Base-by-base conservation (phyloP, 2,888 invertebrate species). In the Sussaba pulchella region DNA sequence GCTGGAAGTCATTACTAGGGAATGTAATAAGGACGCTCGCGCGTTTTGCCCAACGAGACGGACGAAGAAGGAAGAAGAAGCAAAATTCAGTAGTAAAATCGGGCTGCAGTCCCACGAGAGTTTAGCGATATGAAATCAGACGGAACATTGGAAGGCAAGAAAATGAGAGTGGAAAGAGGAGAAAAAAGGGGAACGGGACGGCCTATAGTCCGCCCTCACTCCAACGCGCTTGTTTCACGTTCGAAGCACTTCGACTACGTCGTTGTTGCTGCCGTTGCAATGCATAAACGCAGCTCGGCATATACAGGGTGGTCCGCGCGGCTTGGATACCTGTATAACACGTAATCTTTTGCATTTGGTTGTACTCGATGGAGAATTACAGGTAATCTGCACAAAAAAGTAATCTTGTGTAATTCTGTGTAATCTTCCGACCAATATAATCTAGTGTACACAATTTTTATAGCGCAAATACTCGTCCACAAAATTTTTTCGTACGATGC, bases 1-100 rank as follows among this genome's bases (percentile, higher is more conserved):
- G 59, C 66, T 74, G 74, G 75, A 82, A 82, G 78, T 82, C 81
- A 82, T 82, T 82, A 81, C 78, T 64, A 57, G 45, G 81, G 79
- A 79, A 82, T 79, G 81, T 79, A 75, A 82, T 79, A 79, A 74
- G 81, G 78, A 81, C 54, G 78, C 71, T 82, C 59, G 63, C 52
- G 63, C 81, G 81, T 81, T 81, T 81, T 36, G 61, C 75, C 17
- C 41, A 24, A 17, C 41, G 72, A 72, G 52, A 67, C 57, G 41
- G 41, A 66, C n/a, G 31, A 47, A 67, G 39, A 17, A 21, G 17
- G 45, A 52, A 19, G 6, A 9, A 10, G 17, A 36, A 57, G 26
- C n/a, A n/a, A 4, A 14, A 41, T n/a, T 4, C 4, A n/a, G 24
- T n/a, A 10, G 39, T 14, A n/a, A 52, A 36, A 21, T 52, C 17